Conservation (phyloP, 2,113 vertebrate genomes). For the Chinchilla lanigera region DNA sequence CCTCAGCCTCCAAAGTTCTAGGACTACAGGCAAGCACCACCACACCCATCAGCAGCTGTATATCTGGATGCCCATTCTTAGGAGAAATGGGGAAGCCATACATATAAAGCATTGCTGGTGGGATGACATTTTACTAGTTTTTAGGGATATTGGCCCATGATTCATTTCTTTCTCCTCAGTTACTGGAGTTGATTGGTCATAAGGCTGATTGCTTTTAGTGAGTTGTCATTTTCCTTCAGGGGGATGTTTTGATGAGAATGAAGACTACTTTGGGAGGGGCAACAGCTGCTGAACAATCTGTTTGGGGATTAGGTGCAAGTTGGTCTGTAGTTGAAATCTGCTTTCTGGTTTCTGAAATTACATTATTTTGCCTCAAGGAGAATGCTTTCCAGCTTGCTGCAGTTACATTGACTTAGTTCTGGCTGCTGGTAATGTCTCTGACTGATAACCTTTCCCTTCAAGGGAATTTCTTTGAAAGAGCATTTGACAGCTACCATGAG, state of each 20-base stretch:
- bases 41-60: background rate
- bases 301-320: conserved; percentile 54
- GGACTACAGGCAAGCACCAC: background rate
- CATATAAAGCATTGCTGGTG: background rate
- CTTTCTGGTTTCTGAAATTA: conserved; percentile 42
- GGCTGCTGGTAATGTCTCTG: conserved; percentile 51
- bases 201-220: conserved; percentile 36
- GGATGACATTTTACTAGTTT: background rate
- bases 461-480: conserved; percentile 29
- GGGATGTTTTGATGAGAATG: conserved; percentile 9
- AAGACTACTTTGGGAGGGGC: conserved; percentile 6
- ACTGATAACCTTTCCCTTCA: conserved; percentile 30
- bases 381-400: background rate
- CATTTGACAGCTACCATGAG: conserved; percentile 14
- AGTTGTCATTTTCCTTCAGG: conserved; percentile 51
- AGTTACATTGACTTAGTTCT: conserved; percentile 27
- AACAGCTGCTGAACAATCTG: conserved; percentile 51
- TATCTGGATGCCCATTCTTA: background rate
- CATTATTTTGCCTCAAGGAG: conserved; percentile 37
- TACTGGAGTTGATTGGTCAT: conserved; percentile 26
- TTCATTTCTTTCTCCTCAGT: background rate
- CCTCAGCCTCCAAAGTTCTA: background rate
- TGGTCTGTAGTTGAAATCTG: conserved; percentile 45
- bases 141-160: background rate
- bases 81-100: background rate